Evolutionary conservation across 2,113 vertebrate species (phyloP).

Genomic region (Plectropomus leopardus): DNA sequence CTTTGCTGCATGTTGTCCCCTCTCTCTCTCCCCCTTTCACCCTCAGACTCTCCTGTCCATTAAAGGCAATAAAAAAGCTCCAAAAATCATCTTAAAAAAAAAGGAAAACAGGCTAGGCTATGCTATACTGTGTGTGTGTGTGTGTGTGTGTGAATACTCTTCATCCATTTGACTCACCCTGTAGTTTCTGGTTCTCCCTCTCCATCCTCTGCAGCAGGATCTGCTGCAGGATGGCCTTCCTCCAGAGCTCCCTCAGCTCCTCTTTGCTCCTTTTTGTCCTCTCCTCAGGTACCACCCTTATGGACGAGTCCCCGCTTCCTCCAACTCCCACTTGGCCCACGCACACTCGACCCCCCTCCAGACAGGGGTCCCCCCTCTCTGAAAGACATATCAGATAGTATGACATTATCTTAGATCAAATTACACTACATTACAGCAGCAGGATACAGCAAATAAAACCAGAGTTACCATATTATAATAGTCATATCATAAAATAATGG

Average conservation of each 20-base stretch:
- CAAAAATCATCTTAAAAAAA: too few relatives aligned
- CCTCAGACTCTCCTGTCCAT: too few relatives aligned
- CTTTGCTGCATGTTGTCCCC: too few relatives aligned
- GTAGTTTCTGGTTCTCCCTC: constrained; percentile 95
- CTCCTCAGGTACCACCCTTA: constrained; percentile 87
- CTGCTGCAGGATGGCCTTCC: constrained; percentile 95
- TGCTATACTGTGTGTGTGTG: not conserved
- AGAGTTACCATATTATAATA: not conserved
- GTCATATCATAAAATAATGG: not conserved
- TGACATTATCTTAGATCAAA: not conserved
- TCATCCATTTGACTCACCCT: constrained; percentile 84
- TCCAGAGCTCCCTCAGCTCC: constrained; percentile 95
- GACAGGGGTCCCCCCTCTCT: constrained; percentile 89
- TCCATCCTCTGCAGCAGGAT: constrained; percentile 98
- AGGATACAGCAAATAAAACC: not conserved
- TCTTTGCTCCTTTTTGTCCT: constrained; percentile 85
- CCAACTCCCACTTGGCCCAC: constrained; percentile 77
- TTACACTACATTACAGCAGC: not conserved
- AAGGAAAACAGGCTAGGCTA: not conserved
- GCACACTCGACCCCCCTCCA: constrained; percentile 81
- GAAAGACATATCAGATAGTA: constrained; percentile 49
- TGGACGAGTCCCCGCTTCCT: constrained; percentile 83
- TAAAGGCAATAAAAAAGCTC: too few relatives aligned
- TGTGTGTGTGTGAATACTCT: not conserved
- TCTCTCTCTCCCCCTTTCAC: too few relatives aligned